Evolutionary conservation across 2,888 invertebrate species (phyloP).

Genomic region (Gymnosoma rotundatum): DNA sequence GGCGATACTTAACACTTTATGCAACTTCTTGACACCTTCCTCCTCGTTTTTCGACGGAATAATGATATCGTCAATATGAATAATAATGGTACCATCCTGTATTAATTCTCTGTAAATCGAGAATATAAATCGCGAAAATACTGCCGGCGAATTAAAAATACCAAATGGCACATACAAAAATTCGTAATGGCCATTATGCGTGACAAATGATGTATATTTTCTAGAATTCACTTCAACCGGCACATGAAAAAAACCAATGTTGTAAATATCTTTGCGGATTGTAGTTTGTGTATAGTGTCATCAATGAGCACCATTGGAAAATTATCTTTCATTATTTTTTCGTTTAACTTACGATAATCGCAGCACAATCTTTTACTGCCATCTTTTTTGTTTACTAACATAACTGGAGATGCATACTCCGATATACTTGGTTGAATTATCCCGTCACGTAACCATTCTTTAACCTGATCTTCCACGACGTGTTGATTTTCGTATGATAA

Average conservation of each 20-base stretch:
- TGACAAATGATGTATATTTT: background rate
- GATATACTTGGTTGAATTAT: background rate
- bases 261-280: background rate
- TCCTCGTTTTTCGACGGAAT: too few species aligned
- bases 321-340: slow-evolving; percentile 1
- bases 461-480: background rate
- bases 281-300: background rate
- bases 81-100: too few species aligned
- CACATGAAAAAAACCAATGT: background rate
- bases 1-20: too few species aligned
- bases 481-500: background rate
- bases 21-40: too few species aligned
- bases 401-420: background rate
- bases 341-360: too few species aligned
- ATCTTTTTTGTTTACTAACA: background rate
- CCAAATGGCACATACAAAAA: too few species aligned
- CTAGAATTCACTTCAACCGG: background rate
- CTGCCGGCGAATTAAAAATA: background rate
- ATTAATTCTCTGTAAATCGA: background rate
- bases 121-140: background rate
- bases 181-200: too few species aligned
- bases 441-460: background rate
- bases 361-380: background rate
- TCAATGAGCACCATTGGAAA: background rate
- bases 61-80: too few species aligned